Evolutionary conservation across 1,140 invertebrate genomes (phyloP), one percentile per base, ranked within the genome.

Genomic region (Globodera ellingtonae): DNA sequence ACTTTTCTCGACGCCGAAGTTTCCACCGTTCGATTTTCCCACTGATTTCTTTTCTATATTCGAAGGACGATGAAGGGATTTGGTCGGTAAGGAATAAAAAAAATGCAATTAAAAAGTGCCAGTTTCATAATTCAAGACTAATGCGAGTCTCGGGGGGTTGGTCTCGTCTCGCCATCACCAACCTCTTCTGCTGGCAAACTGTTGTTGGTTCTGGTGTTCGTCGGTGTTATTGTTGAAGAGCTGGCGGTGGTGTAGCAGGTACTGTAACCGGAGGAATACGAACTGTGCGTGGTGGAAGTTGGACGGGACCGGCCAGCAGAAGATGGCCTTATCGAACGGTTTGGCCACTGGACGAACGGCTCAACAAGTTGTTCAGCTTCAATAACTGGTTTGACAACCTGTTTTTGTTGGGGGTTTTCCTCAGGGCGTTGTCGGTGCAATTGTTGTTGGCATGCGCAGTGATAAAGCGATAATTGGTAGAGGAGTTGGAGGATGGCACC

Each of bases 401-500:
- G 44, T 59, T 79, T 67, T 66, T 21, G 56, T 50, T 75, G 67
- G 0, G 35, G 35, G n/a, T 46, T 7, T 67, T 46, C 48, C 24
- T 24, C 78, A 21, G 65, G 35, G 59, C n/a, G 6, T 46, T 52
- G 62, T 65, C 52, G 74, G 67, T 15, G 48, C 70, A 82, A 69
- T 78, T 83, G 70, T 21, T 81, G 21, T 70, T 82, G 81, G 81
- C 59, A 82, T 15, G 52, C 50, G 35, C 13, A 62, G 56, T 62
- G 56, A 62, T 62, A 18, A 18, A 13, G 18, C 18, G 79, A 82
- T 8, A 82, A 52, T n/a, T 73, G 56, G 48, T 83, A 81, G 9
- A 82, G 62, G 5, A 82, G 48, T 8, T 56, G 65, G 21, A 82
- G 69, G 18, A 82, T 75, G 6, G 82, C 81, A 46, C 79, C 81